A percentile compares a stretch with the other conserved stretches of the same genome.
phyloP scores from a whole-genome alignment of 2,113 vertebrate genomes.

The Malurus alboscapulatus region DNA sequence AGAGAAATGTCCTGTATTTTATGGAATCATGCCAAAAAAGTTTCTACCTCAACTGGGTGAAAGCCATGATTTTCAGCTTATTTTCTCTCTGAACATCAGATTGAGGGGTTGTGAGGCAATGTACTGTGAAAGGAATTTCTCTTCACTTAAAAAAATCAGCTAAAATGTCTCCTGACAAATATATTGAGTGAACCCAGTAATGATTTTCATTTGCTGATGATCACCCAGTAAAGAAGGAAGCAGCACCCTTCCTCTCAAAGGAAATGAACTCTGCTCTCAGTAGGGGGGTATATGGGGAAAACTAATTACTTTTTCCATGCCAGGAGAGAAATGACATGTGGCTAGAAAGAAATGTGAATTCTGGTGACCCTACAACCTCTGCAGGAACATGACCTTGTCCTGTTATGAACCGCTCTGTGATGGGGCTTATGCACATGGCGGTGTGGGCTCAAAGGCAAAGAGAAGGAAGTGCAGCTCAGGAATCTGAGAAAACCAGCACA shows the following conservation, averaged over 20 bases:
- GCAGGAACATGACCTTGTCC: slow-evolving; percentile 41
- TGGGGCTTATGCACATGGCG: not conserved
- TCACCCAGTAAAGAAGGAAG: slow-evolving; percentile 64
- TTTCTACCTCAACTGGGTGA: not conserved
- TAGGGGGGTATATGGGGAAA: slow-evolving; percentile 16
- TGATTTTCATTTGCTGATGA: slow-evolving; percentile 54
- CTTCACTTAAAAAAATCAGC: slow-evolving; percentile 8
- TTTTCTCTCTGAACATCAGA: slow-evolving; percentile 24
- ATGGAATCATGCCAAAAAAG: not conserved
- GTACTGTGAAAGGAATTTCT: slow-evolving; percentile 41
- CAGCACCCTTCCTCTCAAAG: slow-evolving; percentile 62
- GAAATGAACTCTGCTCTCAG: slow-evolving; percentile 60
- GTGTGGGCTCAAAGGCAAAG: not conserved
- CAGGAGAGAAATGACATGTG: slow-evolving; percentile 60
- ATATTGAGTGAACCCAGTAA: slow-evolving; percentile 42
- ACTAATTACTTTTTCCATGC: slow-evolving; percentile 64
- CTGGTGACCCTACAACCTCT: slow-evolving; percentile 35
- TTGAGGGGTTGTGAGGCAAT: not conserved
- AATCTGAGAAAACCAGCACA: not conserved
- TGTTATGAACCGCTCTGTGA: not conserved
- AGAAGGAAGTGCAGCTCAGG: not conserved
- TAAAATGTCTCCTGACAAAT: slow-evolving; percentile 46
- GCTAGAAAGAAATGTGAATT: slow-evolving; percentile 50
- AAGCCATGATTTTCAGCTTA: not conserved
- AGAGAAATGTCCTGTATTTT: not conserved